phyloP scores from a whole-genome alignment of 2,113 vertebrate genomes.

The Phalacrocorax pelagicus region DNA sequence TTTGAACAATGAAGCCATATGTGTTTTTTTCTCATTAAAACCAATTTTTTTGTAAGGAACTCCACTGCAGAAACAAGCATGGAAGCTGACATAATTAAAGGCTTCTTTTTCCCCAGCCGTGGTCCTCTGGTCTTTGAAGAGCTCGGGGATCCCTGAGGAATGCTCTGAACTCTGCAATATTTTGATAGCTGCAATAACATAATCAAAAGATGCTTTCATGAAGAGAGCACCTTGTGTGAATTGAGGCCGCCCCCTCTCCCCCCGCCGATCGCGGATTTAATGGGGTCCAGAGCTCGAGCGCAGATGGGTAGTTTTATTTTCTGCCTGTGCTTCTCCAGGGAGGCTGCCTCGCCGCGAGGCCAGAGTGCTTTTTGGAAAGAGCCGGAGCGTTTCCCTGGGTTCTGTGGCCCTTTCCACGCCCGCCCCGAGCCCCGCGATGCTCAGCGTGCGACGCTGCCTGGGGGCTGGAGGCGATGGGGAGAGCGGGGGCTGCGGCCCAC shows the following conservation, averaged over 20 bases:
- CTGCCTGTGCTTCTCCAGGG: neutral
- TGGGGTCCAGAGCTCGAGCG: neutral
- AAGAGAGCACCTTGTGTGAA: slow-evolving; percentile 32
- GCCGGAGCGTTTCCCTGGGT: fast-evolving
- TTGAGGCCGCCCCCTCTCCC: neutral
- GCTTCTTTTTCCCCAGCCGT: slow-evolving; percentile 9
- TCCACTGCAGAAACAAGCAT: neutral
- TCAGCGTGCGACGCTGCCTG: fast-evolving
- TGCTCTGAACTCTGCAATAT: slow-evolving; percentile 43
- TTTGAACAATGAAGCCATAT: neutral
- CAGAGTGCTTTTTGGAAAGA: neutral
- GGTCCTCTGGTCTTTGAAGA: slow-evolving; percentile 52
- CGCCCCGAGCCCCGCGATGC: fast-evolving
- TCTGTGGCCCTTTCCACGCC: fast-evolving
- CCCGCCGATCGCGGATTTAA: neutral
- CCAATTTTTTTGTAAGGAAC: neutral
- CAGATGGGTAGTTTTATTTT: neutral
- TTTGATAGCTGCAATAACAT: slow-evolving; percentile 65
- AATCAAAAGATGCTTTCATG: slow-evolving; percentile 55
- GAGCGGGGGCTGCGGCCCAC: neutral
- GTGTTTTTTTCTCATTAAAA: slow-evolving; percentile 50
- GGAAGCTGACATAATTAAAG: slow-evolving; percentile 31
- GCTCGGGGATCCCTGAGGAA: slow-evolving; percentile 26
- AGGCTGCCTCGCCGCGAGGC: neutral
- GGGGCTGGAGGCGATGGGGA: neutral